Conservation (phyloP, 2,888 invertebrate genomes). For the Dendrolimus houi region DNA sequence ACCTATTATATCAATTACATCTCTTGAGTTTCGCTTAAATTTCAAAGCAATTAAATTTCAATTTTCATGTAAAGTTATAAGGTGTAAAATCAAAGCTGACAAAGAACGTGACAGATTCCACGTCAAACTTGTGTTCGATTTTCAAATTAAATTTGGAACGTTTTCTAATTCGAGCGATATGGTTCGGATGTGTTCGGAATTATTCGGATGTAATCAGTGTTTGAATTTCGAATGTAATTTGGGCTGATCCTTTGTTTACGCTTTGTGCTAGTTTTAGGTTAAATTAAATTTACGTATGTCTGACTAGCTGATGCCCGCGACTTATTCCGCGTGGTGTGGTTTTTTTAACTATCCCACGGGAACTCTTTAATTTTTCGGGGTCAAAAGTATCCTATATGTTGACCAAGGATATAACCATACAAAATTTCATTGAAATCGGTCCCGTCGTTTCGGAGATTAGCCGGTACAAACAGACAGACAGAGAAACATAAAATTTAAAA, state of each 20-base stretch:
- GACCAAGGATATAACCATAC: too few species aligned
- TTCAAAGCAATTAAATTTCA: not conserved
- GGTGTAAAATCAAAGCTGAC: slow-evolving; percentile 11
- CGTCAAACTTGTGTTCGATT: slow-evolving; percentile 73
- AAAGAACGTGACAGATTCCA: slow-evolving; percentile 49
- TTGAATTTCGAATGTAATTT: slow-evolving; percentile 63
- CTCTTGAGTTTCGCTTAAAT: not conserved
- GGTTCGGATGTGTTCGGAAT: not conserved
- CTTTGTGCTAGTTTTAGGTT: slow-evolving; percentile 26
- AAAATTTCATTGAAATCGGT: too few species aligned
- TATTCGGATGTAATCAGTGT: too few species aligned
- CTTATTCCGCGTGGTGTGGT: too few species aligned
- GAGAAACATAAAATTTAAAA: too few species aligned
- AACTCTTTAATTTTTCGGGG: too few species aligned
- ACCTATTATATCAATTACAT: not conserved
- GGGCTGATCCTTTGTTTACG: slow-evolving; percentile 32
- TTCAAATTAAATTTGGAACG: slow-evolving; percentile 67
- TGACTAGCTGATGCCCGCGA: too few species aligned
- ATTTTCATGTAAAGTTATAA: slow-evolving; percentile 6
- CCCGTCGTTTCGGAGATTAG: too few species aligned
- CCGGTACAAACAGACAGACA: too few species aligned
- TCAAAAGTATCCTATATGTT: too few species aligned
- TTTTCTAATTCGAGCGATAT: slow-evolving; percentile 10
- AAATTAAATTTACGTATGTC: slow-evolving; percentile 26
- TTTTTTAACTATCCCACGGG: too few species aligned